Conservation (phyloP, 2,797 vertebrate genomes). For the Carcharodon carcharias region DNA sequence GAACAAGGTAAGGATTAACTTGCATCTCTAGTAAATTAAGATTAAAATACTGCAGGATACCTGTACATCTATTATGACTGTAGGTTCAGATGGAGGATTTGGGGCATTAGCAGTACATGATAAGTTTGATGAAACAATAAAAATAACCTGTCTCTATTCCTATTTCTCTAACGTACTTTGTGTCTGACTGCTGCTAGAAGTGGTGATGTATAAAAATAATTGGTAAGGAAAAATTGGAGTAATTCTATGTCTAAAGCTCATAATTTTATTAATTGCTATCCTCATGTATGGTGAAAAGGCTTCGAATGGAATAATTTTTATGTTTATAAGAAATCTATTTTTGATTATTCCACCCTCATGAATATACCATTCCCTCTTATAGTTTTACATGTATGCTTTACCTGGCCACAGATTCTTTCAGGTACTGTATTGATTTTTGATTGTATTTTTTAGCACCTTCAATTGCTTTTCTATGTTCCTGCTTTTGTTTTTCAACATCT, state of each 20-base stretch:
- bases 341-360: background rate
- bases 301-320: background rate
- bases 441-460: constrained; percentile 57
- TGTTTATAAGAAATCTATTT: background rate
- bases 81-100: background rate
- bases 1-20: background rate
- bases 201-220: background rate
- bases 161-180: background rate
- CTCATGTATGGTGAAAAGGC: background rate
- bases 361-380: background rate
- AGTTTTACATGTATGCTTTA: constrained; percentile 44
- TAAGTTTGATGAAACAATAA: background rate
- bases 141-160: background rate
- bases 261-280: background rate
- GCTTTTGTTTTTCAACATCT: constrained; percentile 49
- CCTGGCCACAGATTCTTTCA: constrained; percentile 73
- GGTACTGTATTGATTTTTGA: constrained; percentile 59
- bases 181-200: background rate
- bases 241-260: background rate
- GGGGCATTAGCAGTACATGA: background rate
- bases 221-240: background rate
- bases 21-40: background rate
- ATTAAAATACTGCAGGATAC: background rate
- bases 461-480: constrained; percentile 51
- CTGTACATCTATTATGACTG: background rate